Percentiles rank a stretch among this genome's conserved stretches.
Evolutionary conservation across 2,888 invertebrate genomes (phyloP).

Genomic region (Tuta absoluta): DNA sequence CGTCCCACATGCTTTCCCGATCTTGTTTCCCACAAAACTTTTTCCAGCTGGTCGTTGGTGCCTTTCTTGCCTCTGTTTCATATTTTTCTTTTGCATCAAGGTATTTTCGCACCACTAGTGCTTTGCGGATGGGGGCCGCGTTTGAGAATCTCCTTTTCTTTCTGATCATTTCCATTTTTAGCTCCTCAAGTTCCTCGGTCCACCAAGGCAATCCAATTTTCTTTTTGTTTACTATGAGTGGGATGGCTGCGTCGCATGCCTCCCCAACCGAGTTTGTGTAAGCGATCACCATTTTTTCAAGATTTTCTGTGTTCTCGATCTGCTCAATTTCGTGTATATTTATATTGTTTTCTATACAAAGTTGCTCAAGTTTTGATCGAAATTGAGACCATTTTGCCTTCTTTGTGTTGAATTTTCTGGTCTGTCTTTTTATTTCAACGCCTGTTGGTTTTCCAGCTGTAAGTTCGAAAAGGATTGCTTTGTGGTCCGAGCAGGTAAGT

Average conservation of each 20-base stretch:
- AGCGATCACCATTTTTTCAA: neutral
- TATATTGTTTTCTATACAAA: neutral
- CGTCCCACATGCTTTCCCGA: too few relatives aligned
- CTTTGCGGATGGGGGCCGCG: conserved; percentile 9
- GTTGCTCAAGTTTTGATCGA: conserved; percentile 10
- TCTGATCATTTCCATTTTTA: conserved; percentile 11
- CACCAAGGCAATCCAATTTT: conserved; percentile 6
- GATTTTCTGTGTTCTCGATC: neutral
- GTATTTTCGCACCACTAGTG: conserved; percentile 4
- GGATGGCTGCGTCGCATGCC: neutral
- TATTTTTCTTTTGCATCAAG: conserved; percentile 18
- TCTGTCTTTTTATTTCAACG: conserved; percentile 22
- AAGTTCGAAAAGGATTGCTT: conserved; percentile 25
- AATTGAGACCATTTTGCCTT: conserved; percentile 31
- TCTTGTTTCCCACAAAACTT: conserved; percentile 3
- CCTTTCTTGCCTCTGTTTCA: neutral
- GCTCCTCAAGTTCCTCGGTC: conserved; percentile 11
- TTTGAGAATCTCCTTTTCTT: neutral
- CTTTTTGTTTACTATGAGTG: neutral
- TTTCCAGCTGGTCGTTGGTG: conserved; percentile 10
- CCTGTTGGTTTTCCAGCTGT: conserved; percentile 22
- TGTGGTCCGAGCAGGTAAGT: conserved; percentile 32
- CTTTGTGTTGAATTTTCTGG: too few relatives aligned
- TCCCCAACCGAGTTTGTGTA: neutral
- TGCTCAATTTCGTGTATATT: neutral